A percentile compares a stretch with the other conserved stretches of the same genome.
phyloP scores from a whole-genome alignment of 2,113 vertebrate genomes.

The Cepphus grylle region DNA sequence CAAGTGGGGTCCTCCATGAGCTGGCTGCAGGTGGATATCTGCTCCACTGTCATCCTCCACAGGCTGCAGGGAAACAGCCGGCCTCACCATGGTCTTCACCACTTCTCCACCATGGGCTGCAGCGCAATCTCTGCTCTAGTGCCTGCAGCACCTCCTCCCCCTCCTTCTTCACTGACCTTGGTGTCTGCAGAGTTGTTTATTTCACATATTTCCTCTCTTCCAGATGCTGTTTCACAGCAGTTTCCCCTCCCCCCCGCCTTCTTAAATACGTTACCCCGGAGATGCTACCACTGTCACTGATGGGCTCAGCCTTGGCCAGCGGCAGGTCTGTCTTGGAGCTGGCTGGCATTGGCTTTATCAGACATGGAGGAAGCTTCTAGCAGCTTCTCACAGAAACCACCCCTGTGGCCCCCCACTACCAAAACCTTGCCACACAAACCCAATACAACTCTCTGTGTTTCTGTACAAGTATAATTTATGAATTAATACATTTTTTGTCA shows the following conservation, averaged over 20 bases:
- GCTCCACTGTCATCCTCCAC: neutral
- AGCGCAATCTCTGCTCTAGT: fast-evolving
- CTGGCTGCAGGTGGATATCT: neutral
- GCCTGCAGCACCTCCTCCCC: neutral
- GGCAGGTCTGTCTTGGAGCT: neutral
- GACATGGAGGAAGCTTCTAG: neutral
- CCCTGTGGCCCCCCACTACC: neutral
- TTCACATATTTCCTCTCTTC: neutral
- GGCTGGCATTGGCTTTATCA: neutral
- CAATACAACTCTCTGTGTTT: neutral
- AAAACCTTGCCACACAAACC: neutral
- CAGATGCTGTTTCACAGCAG: neutral
- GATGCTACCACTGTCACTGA: neutral
- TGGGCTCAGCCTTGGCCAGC: neutral
- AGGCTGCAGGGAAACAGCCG: neutral
- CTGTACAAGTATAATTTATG: neutral
- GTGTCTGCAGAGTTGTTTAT: neutral
- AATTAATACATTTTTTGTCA: neutral
- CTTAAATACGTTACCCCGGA: neutral
- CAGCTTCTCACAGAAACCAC: neutral
- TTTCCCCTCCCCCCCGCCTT: neutral
- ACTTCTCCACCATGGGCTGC: neutral
- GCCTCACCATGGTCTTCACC: neutral
- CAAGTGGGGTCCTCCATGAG: neutral
- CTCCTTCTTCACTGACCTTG: neutral